These are phyloP conservation scores for Drosophila pseudoananassae DNA, from an alignment of 1,140 invertebrate species.

Conservation along the genomic window DNA sequence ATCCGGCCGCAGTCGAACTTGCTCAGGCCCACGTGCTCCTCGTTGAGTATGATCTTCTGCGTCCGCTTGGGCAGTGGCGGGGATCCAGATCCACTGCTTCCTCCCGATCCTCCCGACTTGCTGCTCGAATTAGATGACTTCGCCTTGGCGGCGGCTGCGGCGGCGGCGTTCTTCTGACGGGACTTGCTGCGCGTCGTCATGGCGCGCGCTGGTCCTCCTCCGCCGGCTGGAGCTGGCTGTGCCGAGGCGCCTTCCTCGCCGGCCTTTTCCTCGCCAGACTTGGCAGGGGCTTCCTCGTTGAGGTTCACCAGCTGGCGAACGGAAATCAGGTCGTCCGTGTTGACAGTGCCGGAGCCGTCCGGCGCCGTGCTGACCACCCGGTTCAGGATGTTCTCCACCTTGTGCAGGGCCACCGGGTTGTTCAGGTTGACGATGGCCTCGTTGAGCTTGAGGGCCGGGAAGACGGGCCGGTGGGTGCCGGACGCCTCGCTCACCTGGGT, in stretches of 20 bases:
- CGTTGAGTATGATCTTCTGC: constrained; percentile 67
- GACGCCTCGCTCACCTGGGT: constrained; percentile 93
- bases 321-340: constrained; percentile 52
- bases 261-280: neutral
- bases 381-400: constrained; percentile 56
- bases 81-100: neutral
- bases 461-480: constrained; percentile 92
- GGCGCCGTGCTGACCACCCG: constrained; percentile 46
- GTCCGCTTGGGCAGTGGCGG: constrained; percentile 59
- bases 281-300: constrained; percentile 24
- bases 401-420: constrained; percentile 28
- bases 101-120: constrained; percentile 1
- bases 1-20: constrained; percentile 82
- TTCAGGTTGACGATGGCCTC: constrained; percentile 63
- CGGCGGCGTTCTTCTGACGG: constrained; percentile 57
- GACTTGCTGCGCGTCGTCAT: constrained; percentile 70
- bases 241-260: neutral
- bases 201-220: constrained; percentile 8
- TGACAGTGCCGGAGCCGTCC: constrained; percentile 46
- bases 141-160: constrained; percentile 47
- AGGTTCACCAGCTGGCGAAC: constrained; percentile 57
- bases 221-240: neutral
- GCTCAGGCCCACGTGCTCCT: constrained; percentile 67
- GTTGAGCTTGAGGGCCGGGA: constrained; percentile 87
- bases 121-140: constrained; percentile 13